Base-by-base conservation (phyloP, 1,140 invertebrate genomes). In the Antheraea mylitta region DNA sequence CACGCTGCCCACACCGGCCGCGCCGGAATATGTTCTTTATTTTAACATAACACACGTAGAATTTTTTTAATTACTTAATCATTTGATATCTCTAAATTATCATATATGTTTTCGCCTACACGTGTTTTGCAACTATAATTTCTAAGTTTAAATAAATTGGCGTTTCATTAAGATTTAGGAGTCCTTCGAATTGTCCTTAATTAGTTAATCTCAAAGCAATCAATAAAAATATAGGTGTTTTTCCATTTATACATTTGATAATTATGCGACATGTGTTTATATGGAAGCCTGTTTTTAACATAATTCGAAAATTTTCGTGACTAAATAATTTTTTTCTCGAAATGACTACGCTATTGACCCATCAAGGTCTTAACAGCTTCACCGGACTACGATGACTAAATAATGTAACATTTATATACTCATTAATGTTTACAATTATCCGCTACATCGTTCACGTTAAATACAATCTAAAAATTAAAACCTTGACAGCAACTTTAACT, bases 51-150 rank as follows among this genome's bases (percentile, higher is more conserved):
- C 60, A 22, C 30, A 61, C 30, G 60, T 22, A 16, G 45, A 53
- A 10, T 45, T 74, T 81, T 82, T 79, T 88, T 87, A 88, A 90
- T 90, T 88, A 85, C 81, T 88, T 87, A 83, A 86, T 87, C 85
- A 82, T 81, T 85, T 77, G 75, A 69, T 76, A 82, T 72, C 68
- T 73, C 69, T 66, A 78, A 53, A 70, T 68, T 74, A 76, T 63
- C 68, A 45, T 68, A 36, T 66, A 8, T 65, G 64, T 65, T 66
- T 37, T 36, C 65, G 65, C 65, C 65, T 13, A 38, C 66, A 66
- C 68, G 64, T 74, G 64, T 66, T 78, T 67, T 76, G 18, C 13
- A 60, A 42, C 38, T 67, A 71, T 66, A 70, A 58, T 62, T 66
- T 30, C 36, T n/a, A 36, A 16, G 58, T 58, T 19, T 42, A 42